Evolutionary conservation across 2,797 vertebrate species (phyloP).

Genomic region (Melanotaenia parkinsoni): DNA sequence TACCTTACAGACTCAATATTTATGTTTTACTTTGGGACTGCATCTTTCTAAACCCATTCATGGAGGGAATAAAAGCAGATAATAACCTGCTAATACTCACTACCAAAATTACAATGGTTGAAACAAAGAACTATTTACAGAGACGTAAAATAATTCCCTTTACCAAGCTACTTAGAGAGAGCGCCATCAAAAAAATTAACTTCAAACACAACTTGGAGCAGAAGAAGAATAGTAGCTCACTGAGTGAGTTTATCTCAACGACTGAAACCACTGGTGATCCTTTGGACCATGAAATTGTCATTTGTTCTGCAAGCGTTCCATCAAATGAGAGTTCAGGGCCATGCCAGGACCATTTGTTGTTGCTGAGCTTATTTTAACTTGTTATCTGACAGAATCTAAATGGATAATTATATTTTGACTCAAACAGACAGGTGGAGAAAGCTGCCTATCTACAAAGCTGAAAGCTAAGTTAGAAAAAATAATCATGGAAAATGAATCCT

Average conservation of each 20-base stretch:
- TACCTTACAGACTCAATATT: conserved; percentile 28
- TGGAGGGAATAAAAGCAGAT: conserved; percentile 62
- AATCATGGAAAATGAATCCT: conserved; percentile 42
- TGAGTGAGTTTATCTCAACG: conserved; percentile 77
- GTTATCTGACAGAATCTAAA: conserved; percentile 76
- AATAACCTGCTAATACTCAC: conserved; percentile 63
- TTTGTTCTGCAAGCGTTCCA: conserved; percentile 84
- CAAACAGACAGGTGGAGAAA: conserved; percentile 63
- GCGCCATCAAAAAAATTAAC: conserved; percentile 68
- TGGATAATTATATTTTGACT: conserved; percentile 80
- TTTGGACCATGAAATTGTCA: conserved; percentile 84
- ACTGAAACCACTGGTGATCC: conserved; percentile 77
- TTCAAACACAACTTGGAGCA: conserved; percentile 74
- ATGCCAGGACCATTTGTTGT: conserved; percentile 58
- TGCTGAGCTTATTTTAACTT: conserved; percentile 73
- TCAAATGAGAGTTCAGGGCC: conserved; percentile 82
- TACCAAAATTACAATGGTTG: conserved; percentile 52
- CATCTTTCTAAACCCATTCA: conserved; percentile 36
- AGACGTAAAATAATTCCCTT: conserved; percentile 61
- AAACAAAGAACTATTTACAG: conserved; percentile 45
- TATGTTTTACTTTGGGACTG: conserved; percentile 27
- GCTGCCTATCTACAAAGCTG: conserved; percentile 37
- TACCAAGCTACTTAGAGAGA: conserved; percentile 61
- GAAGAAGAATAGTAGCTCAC: conserved; percentile 76
- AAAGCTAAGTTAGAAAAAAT: conserved; percentile 47